phyloP scores from a whole-genome alignment of 1,140 invertebrate genomes.

The Drosophila triauraria region DNA sequence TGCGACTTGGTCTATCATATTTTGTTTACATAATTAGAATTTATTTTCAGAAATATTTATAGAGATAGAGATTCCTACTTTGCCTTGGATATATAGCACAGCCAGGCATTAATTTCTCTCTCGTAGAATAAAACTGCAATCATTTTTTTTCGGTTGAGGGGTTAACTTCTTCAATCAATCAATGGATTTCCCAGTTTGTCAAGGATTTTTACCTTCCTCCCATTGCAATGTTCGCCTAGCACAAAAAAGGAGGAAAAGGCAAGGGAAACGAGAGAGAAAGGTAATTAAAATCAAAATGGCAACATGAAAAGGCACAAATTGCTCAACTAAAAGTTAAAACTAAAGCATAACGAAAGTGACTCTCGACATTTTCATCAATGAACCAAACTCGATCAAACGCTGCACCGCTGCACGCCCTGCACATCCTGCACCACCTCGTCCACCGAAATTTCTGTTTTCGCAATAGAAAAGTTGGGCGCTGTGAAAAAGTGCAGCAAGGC shows the following conservation, averaged over 20 bases:
- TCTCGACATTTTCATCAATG: slow-evolving; percentile 66
- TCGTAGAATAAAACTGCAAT: not conserved
- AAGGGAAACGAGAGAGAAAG: slow-evolving; percentile 34
- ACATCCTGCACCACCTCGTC: not conserved
- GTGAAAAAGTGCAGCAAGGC: slow-evolving; percentile 47
- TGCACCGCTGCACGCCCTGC: slow-evolving; percentile 20
- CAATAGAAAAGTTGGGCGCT: slow-evolving; percentile 31
- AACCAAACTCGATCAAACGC: slow-evolving; percentile 66
- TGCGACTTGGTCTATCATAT: too few species aligned
- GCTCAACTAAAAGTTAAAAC: slow-evolving; percentile 40
- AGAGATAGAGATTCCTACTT: not conserved
- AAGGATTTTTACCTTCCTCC: slow-evolving; percentile 15
- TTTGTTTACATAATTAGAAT: too few species aligned
- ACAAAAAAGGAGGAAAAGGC: slow-evolving; percentile 3
- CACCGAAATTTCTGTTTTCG: slow-evolving; percentile 19
- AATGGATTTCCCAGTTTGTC: slow-evolving; percentile 12
- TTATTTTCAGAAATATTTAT: too few species aligned
- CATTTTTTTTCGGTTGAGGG: not conserved
- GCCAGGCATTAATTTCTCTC: not conserved
- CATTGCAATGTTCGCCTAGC: slow-evolving; percentile 2
- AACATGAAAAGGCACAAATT: slow-evolving; percentile 58
- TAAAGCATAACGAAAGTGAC: slow-evolving; percentile 53
- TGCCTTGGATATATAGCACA: not conserved
- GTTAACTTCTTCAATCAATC: slow-evolving; percentile 16
- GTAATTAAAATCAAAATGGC: slow-evolving; percentile 68